Evolutionary conservation across 2,113 vertebrate species (phyloP), one percentile per base, ranked within the genome.

Genomic region (Chloropsis cyanopogon): DNA sequence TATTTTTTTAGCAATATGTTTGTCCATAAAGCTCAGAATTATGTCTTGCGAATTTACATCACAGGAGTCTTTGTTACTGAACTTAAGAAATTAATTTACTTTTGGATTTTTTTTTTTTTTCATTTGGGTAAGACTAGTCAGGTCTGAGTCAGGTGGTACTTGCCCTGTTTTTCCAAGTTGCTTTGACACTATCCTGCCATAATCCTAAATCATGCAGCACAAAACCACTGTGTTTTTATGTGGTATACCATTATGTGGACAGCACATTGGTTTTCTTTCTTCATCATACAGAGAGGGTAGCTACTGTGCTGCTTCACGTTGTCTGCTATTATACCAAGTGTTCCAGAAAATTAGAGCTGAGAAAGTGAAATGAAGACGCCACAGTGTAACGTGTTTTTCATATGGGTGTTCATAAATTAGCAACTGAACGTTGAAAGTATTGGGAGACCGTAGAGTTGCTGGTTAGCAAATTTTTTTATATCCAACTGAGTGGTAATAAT

Each of bases 71-170:
- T 73, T 68, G 21, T 65, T 24, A 25, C 17, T 84, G 54, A 66
- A 42, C 47, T 8, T 17, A 28, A 41, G 29, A 88, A 81, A 52
- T 2, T 2, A 28, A 10, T 46, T 59, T 63, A 5, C 16, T 57
- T 75, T 24, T 0, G 0, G 4, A 9, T 0, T 11, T 2, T 60
- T 63, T 23, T 52, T 69, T 54, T 12, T 52, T 54, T 37, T 6
- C 50, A 1, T 75, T 73, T 87, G n/a, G 3, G 22, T 68, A 37
- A 37, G 59, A 71, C 7, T 17, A 50, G 22, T 37, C 47, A 7
- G 7, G 6, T 76, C 37, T 61, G 41, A 80, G 18, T 56, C 42
- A 75, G 13, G 10, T 84, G 9, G 7, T 37, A 57, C 37, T 13
- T 82, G 22, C 21, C 10, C 16, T 53, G 3, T 37, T 73, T 63